phyloP scores from a whole-genome alignment of 2,113 vertebrate genomes.

The Thinocorus orbignyianus region DNA sequence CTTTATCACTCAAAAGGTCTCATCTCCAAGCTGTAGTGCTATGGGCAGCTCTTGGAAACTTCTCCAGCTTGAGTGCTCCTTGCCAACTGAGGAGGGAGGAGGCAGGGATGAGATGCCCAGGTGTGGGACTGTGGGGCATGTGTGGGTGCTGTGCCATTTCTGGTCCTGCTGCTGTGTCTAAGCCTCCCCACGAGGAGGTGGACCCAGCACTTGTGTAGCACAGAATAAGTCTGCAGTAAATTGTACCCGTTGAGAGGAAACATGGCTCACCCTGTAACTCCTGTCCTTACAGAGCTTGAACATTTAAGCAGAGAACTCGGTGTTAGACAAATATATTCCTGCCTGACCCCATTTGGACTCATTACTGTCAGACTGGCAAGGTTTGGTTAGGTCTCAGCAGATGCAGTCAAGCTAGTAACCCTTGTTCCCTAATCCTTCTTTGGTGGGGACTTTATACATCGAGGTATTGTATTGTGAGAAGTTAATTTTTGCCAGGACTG shows the following conservation, averaged over 20 bases:
- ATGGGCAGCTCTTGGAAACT: not conserved
- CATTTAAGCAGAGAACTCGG: not conserved
- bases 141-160: not conserved
- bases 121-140: accelerated
- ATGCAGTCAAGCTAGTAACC: not conserved
- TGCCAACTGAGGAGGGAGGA: not conserved
- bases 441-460: not conserved
- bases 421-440: not conserved
- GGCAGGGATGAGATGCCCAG: not conserved
- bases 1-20: accelerated
- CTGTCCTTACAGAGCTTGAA: not conserved
- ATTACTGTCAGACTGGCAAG: not conserved
- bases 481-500: not conserved
- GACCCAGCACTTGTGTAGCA: not conserved
- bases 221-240: not conserved
- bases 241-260: not conserved
- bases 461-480: not conserved
- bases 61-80: not conserved
- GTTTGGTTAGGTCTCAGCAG: not conserved
- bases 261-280: not conserved
- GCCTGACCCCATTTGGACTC: not conserved
- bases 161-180: not conserved
- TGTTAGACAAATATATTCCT: not conserved
- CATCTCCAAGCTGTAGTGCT: not conserved
- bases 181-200: not conserved